Evolutionary conservation across 2,113 vertebrate genomes (phyloP).

Genomic region (Anhinga rufa): DNA sequence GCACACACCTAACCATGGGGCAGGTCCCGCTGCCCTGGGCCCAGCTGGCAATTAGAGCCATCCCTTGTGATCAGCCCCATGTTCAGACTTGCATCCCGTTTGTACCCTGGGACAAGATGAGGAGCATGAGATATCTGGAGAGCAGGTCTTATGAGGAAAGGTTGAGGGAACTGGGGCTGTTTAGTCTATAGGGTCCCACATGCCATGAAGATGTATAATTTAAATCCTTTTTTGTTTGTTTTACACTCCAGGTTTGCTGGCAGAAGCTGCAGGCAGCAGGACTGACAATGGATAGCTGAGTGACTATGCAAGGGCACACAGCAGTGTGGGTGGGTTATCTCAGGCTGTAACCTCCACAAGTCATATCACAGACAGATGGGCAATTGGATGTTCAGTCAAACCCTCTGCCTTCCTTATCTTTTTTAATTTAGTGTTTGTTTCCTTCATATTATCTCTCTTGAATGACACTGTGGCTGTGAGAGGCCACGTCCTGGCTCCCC

Average conservation of each 20-base stretch:
- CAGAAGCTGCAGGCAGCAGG: neutral
- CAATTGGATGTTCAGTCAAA: neutral
- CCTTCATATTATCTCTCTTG: neutral
- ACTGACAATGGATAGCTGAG: neutral
- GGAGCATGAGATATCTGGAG: neutral
- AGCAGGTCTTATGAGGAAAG: no score
- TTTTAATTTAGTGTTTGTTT: neutral
- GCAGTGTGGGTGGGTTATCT: neutral
- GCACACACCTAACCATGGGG: rapidly evolving
- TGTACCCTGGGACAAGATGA: neutral
- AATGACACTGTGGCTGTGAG: neutral
- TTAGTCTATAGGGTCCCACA: neutral
- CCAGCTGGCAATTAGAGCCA: neutral
- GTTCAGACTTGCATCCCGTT: neutral
- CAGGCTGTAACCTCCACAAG: neutral
- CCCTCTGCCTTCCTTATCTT: neutral
- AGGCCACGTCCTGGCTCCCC: neutral
- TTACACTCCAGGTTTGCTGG: neutral
- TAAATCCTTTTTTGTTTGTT: neutral
- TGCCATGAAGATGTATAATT: neutral
- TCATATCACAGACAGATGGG: neutral
- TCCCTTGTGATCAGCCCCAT: neutral
- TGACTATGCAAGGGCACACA: neutral
- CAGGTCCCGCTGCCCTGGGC: neutral
- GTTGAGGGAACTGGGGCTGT: no score